These are phyloP conservation scores for Morinoia aosen DNA, from an alignment of 2,888 invertebrate species.

Conservation along the genomic window DNA sequence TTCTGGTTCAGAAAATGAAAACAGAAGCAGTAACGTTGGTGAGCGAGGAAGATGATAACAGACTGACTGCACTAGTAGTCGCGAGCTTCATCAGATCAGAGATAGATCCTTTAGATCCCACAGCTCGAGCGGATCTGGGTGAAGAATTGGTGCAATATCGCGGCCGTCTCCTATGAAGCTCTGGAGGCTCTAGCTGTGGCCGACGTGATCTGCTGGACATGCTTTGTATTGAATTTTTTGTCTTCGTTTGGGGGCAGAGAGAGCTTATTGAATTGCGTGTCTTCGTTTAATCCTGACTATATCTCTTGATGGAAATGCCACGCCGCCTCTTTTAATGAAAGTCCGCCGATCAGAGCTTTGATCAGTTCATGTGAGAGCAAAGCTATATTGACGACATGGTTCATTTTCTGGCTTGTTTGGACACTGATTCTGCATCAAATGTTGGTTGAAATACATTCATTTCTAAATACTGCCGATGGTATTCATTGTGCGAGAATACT, in stretches of 20 bases:
- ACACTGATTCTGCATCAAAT: not conserved
- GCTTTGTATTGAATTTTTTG: not conserved
- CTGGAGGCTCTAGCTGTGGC: not conserved
- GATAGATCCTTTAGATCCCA: conserved; percentile 20
- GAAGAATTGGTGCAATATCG: conserved; percentile 25
- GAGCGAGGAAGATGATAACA: not conserved
- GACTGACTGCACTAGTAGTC: conserved; percentile 8
- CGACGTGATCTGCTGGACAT: not conserved
- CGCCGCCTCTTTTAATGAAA: not conserved
- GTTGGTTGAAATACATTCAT: not conserved
- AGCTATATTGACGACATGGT: not conserved
- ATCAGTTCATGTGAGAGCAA: not conserved
- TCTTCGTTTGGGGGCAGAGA: not conserved
- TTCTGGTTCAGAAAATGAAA: not conserved
- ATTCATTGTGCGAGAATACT: not conserved
- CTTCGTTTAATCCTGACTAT: not conserved
- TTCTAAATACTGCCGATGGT: not conserved
- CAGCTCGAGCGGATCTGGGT: not conserved
- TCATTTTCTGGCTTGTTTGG: not conserved
- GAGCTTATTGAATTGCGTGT: not conserved
- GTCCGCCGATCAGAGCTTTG: not conserved
- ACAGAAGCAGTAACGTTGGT: not conserved
- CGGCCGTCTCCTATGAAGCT: not conserved
- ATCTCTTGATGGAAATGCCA: not conserved
- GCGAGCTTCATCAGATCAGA: conserved; percentile 28